Base-by-base conservation (phyloP, 2,113 vertebrate species). In the Mirounga angustirostris region DNA sequence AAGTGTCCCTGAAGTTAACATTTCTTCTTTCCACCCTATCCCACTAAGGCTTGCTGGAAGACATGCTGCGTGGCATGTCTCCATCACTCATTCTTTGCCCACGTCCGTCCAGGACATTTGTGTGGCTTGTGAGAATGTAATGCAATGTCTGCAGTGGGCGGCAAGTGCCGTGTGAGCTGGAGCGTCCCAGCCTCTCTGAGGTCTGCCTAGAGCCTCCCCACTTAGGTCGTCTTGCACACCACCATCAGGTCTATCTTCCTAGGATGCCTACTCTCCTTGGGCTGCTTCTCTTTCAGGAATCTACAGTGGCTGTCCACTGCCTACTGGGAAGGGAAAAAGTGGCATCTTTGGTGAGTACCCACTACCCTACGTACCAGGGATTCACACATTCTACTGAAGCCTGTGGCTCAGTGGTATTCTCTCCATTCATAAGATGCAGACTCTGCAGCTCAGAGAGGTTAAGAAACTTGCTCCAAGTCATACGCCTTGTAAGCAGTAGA, bases 1-100 rank as follows among this genome's bases (percentile, higher is more conserved):
- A 67, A 85, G 58, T 3, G 14, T 74, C 36, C 63, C 67, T 61
- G 28, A 22, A 1, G 33, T 67, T 21, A 59, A 40, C 73, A 86
- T 69, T 43, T 93, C 84, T 82, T 86, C 85, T n/a, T 88, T n/a
- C 90, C 46, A 36, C 19, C 9, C 30, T 91, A 2, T 50, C 30
- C 56, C 86, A 11, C 7, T 0, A 19, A 52, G 58, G 14, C 81
- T 73, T 67, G 58, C 7, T 16, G 21, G 11, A 7, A 4, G 58
- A 61, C 19, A 1, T 18, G 0, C 52, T 52, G 30, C 0, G 6
- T 43, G 65, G 36, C 56, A 43, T 1, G 15, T 14, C 43, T 6
- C 52, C 21, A 5, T 30, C 22, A 18, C 79, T 59, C 40, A 22
- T 43, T 59, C 61, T 78, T 54, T 40, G 71, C 21, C 61, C 69